phyloP scores from a whole-genome alignment of 2,797 vertebrate species.

The Pachyuromys duprasi region DNA sequence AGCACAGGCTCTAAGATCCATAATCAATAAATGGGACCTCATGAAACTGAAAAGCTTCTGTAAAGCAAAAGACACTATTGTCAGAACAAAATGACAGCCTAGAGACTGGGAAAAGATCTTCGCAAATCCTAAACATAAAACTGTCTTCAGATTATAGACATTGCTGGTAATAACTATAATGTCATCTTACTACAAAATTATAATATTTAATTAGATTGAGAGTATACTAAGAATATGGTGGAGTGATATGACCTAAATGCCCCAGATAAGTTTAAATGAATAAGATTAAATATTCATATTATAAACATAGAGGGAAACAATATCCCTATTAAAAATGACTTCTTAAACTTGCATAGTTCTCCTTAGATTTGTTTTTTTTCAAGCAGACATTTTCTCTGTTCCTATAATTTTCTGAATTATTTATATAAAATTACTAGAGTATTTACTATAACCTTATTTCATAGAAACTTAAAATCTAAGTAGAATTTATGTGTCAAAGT shows the following conservation, averaged over 20 bases:
- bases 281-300: slow-evolving; percentile 16
- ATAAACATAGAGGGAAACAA: slow-evolving; percentile 6
- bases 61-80: no score
- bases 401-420: slow-evolving; percentile 26
- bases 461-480: slow-evolving; percentile 9
- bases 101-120: no score
- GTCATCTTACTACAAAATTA: slow-evolving; percentile 36
- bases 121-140: no score
- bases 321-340: background rate
- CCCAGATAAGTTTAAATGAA: background rate
- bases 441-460: slow-evolving; percentile 13
- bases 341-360: background rate
- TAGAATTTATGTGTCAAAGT: background rate
- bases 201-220: slow-evolving; percentile 13
- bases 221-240: background rate
- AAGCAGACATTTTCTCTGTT: background rate
- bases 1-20: no score
- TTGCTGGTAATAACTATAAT: slow-evolving; percentile 43
- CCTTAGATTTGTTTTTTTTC: slow-evolving; percentile 4
- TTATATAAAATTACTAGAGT: background rate
- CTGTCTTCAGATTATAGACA: slow-evolving; percentile 23
- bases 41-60: no score
- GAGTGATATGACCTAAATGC: background rate
- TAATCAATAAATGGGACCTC: no score
- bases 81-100: no score